Evolutionary conservation across 2,113 vertebrate species (phyloP).

Genomic region (Phasianus colchicus): DNA sequence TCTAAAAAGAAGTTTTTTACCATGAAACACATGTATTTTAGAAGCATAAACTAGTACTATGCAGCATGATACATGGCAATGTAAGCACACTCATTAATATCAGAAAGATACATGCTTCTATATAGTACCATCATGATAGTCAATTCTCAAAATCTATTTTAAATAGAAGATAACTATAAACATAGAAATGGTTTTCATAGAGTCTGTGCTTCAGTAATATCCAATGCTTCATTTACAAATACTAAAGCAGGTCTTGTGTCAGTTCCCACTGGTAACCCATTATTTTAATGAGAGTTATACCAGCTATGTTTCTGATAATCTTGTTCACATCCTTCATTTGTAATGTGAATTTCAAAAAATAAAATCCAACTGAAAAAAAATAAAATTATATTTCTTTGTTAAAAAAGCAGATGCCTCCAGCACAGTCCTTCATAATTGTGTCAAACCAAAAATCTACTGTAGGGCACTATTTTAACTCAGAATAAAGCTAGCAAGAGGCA

Average conservation of each 20-base stretch:
- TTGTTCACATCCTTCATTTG: not conserved
- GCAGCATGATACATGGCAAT: not conserved
- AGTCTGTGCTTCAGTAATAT: not conserved
- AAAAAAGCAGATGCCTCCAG: not conserved
- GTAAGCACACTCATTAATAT: not conserved
- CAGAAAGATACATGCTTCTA: not conserved
- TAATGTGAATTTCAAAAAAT: not conserved
- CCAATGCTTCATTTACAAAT: not conserved
- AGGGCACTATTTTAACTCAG: rapidly evolving
- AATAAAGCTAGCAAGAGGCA: not conserved
- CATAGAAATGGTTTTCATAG: not conserved
- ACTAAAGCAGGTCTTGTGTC: not conserved
- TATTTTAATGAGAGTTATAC: not conserved
- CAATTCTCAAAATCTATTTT: not conserved
- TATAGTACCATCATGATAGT: not conserved
- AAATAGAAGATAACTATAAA: not conserved
- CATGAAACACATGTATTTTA: not conserved
- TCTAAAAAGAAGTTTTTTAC: rapidly evolving
- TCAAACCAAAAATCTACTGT: not conserved
- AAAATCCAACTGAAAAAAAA: not conserved
- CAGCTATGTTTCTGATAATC: not conserved
- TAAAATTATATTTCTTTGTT: not conserved
- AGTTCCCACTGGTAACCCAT: not conserved
- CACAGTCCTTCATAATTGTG: not conserved
- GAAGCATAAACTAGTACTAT: not conserved